Conservation (phyloP, 92 coral and sea anemone species). For the Porites cylindrica region DNA sequence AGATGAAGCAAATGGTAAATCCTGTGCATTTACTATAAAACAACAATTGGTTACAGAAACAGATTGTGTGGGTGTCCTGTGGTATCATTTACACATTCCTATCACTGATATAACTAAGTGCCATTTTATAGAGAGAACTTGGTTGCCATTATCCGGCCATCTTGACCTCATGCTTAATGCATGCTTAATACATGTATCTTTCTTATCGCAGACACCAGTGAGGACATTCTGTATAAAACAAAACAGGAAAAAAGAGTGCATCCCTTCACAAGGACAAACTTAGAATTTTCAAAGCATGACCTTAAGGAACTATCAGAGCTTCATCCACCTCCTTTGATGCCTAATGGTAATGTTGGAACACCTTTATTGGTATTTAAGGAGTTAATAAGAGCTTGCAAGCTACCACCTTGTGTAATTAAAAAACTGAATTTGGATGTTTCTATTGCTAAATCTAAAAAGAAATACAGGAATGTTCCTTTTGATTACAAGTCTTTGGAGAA, state of each 20-base stretch:
- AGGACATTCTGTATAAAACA: slow-evolving; percentile 64
- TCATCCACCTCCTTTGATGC: slow-evolving; percentile 94
- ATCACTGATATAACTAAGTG: too few species aligned
- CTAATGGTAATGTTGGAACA: slow-evolving; percentile 99
- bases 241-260: slow-evolving; percentile 67
- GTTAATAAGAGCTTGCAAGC: slow-evolving; percentile 87
- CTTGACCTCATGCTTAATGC: too few species aligned
- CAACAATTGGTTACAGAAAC: too few species aligned
- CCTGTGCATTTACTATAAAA: too few species aligned
- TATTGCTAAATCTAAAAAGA: slow-evolving; percentile 68
- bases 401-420: slow-evolving; percentile 91
- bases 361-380: slow-evolving; percentile 73
- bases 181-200: background rate
- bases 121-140: too few species aligned
- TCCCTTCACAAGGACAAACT: slow-evolving; percentile 53
- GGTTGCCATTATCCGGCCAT: too few species aligned
- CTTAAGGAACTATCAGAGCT: slow-evolving; percentile 84
- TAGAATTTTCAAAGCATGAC: slow-evolving; percentile 81
- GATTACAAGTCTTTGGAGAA: slow-evolving; percentile 72
- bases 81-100: too few species aligned
- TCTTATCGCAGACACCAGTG: slow-evolving; percentile 5
- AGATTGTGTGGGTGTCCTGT: too few species aligned
- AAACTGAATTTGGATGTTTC: slow-evolving; percentile 93
- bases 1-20: too few species aligned
- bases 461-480: slow-evolving; percentile 94